A percentile compares a stretch with the other conserved stretches of the same genome.
Conservation (phyloP, 2,113 vertebrate genomes). For the Mustelus asterias region DNA sequence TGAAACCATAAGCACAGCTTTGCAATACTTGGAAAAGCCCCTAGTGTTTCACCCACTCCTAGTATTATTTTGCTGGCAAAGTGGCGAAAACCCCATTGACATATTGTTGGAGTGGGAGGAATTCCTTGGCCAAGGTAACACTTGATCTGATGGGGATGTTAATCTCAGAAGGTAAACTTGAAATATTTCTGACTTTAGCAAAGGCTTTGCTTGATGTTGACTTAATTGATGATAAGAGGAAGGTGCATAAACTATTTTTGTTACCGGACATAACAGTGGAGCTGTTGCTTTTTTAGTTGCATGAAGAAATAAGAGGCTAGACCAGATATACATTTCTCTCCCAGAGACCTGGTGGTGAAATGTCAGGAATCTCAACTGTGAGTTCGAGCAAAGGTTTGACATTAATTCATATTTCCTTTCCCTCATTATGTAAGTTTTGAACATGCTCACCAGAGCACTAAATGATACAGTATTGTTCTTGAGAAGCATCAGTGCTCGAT, state of each 20-base stretch:
- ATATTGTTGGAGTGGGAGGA: not conserved
- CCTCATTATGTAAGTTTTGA: not conserved
- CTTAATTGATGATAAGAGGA: not conserved
- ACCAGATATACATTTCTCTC: not conserved
- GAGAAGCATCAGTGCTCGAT: not conserved
- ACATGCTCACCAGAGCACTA: not conserved
- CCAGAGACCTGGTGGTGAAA: not conserved
- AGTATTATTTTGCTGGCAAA: not conserved
- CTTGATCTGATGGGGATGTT: not conserved
- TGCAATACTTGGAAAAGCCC: not conserved
- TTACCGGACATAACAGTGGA: not conserved
- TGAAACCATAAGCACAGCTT: not conserved
- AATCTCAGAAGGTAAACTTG: not conserved
- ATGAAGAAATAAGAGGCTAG: not conserved
- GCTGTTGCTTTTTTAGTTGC: not conserved
- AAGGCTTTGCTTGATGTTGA: not conserved
- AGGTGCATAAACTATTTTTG: not conserved
- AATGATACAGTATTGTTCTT: not conserved
- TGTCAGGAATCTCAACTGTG: not conserved
- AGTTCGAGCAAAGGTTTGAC: not conserved
- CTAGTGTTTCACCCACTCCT: not conserved
- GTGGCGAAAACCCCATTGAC: not conserved
- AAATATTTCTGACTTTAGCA: not conserved
- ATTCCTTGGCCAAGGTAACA: not conserved
- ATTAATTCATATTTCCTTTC: not conserved